Conservation (phyloP, 2,888 invertebrate genomes). For the Selenia dentaria region DNA sequence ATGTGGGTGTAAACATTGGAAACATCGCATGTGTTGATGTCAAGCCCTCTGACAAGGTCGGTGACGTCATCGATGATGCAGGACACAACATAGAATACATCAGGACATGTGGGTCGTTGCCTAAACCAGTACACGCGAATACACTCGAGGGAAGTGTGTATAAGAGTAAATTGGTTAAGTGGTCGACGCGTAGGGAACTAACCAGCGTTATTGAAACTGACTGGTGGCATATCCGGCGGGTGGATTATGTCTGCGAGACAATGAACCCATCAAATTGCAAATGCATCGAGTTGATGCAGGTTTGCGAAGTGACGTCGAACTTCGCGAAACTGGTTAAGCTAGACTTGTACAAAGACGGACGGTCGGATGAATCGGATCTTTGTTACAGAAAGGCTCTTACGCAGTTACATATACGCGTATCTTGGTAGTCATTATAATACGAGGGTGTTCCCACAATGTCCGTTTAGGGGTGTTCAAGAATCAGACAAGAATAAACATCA, state of each 20-base stretch:
- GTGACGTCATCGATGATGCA: slow-evolving; percentile 72
- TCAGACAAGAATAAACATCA: too few species aligned
- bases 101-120: slow-evolving; percentile 60
- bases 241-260: slow-evolving; percentile 48
- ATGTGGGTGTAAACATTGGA: slow-evolving; percentile 62
- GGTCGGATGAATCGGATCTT: too few species aligned
- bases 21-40: slow-evolving; percentile 54
- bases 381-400: too few species aligned
- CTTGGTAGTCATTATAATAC: too few species aligned
- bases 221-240: slow-evolving; percentile 52
- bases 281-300: slow-evolving; percentile 46
- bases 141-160: slow-evolving; percentile 44
- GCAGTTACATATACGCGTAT: too few species aligned
- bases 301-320: slow-evolving; percentile 40
- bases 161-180: slow-evolving; percentile 66
- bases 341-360: slow-evolving; percentile 35
- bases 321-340: slow-evolving; percentile 57
- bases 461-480: too few species aligned
- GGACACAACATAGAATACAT: slow-evolving; percentile 40
- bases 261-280: slow-evolving; percentile 57
- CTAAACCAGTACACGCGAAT: slow-evolving; percentile 36
- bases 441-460: too few species aligned
- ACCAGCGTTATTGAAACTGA: slow-evolving; percentile 40
- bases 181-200: slow-evolving; percentile 38
- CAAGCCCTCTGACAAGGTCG: slow-evolving; percentile 69